phyloP scores from a whole-genome alignment of 2,888 invertebrate species.

The Melipona bicolor region DNA sequence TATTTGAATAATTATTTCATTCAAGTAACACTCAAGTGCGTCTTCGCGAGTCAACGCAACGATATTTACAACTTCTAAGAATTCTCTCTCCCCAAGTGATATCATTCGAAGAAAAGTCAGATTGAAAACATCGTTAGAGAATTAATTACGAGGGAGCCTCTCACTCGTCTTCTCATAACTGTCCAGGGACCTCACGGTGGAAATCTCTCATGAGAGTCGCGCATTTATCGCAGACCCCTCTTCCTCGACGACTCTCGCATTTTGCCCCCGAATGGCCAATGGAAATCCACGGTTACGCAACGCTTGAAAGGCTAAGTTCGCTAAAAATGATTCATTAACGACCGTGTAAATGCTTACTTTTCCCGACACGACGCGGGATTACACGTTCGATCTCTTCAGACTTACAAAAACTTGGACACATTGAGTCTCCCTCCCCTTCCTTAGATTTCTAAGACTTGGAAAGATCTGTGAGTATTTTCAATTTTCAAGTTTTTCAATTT shows the following conservation, averaged over 20 bases:
- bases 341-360: background rate
- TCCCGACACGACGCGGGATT: background rate
- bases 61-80: too few species aligned
- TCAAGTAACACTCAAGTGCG: too few species aligned
- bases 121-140: background rate
- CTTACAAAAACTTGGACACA: background rate
- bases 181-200: constrained; percentile 42
- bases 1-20: too few species aligned
- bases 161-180: constrained; percentile 37
- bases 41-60: too few species aligned
- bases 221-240: constrained; percentile 26
- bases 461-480: too few species aligned
- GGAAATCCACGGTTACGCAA: constrained; percentile 43
- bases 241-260: constrained; percentile 23
- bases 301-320: background rate
- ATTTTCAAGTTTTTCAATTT: too few species aligned
- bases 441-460: too few species aligned
- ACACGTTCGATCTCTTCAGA: background rate
- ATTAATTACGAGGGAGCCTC: constrained; percentile 52
- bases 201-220: constrained; percentile 70
- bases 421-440: too few species aligned
- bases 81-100: too few species aligned
- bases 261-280: constrained; percentile 31
- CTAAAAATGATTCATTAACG: background rate
- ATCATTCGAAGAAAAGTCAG: too few species aligned